A percentile compares a stretch with the other conserved stretches of the same genome.
These are phyloP conservation scores for Erannis defoliaria DNA, from an alignment of 2,888 invertebrate genomes.

Conservation along the genomic window DNA sequence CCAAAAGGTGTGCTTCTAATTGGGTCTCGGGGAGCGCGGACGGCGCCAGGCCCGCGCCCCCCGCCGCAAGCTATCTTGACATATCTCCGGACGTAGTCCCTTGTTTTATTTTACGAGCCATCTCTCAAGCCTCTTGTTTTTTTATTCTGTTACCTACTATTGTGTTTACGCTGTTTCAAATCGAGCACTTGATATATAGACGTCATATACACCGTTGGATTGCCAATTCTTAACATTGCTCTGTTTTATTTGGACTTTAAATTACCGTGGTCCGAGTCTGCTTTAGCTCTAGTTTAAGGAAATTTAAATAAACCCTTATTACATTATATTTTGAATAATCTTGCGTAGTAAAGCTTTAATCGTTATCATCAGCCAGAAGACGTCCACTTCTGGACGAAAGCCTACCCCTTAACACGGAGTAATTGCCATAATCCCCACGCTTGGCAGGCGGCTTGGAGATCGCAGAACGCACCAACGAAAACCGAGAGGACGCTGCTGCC, in stretches of 20 bases:
- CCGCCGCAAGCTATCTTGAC: slow-evolving; percentile 84
- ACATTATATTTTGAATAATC: neutral
- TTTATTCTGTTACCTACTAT: slow-evolving; percentile 75
- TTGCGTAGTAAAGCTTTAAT: too few relatives aligned
- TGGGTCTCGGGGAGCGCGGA: slow-evolving; percentile 75
- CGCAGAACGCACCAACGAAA: too few relatives aligned
- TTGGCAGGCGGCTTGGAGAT: too few relatives aligned
- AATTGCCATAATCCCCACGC: too few relatives aligned
- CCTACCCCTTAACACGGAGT: too few relatives aligned
- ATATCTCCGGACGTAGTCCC: slow-evolving; percentile 84
- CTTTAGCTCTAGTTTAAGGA: slow-evolving; percentile 31
- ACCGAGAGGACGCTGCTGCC: too few relatives aligned
- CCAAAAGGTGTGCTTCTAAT: slow-evolving; percentile 86
- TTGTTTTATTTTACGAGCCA: slow-evolving; percentile 85
- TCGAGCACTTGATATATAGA: slow-evolving; percentile 75
- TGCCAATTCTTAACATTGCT: slow-evolving; percentile 64
- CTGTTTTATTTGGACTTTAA: slow-evolving; percentile 54
- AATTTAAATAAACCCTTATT: slow-evolving; percentile 28
- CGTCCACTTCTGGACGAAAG: too few relatives aligned
- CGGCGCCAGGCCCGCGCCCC: slow-evolving; percentile 75
- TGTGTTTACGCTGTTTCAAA: slow-evolving; percentile 73
- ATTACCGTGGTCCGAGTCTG: slow-evolving; percentile 44
- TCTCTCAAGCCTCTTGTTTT: slow-evolving; percentile 69
- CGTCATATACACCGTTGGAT: slow-evolving; percentile 67
- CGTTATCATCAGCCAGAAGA: too few relatives aligned